Conservation (phyloP, 2,888 invertebrate species). For the Stramonita haemastoma region DNA sequence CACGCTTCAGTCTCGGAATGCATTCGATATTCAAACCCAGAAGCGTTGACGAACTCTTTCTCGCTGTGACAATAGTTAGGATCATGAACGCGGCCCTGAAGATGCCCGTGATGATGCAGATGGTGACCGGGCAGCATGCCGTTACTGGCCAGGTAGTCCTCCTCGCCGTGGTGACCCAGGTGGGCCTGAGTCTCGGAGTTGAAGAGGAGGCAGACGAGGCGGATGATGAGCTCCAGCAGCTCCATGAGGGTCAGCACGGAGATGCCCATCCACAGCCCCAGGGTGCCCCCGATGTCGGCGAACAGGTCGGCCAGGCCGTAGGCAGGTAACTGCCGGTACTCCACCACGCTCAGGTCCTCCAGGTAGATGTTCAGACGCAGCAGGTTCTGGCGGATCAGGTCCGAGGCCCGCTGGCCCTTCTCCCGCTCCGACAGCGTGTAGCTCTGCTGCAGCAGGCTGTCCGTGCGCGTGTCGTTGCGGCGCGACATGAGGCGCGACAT, state of each 20-base stretch:
- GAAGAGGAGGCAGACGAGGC: constrained; percentile 63
- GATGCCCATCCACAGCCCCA: constrained; percentile 74
- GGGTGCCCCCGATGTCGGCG: constrained; percentile 72
- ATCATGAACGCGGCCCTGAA: not conserved
- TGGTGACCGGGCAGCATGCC: constrained; percentile 6
- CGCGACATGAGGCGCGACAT: constrained; percentile 38
- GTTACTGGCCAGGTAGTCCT: constrained; percentile 21
- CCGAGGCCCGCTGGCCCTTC: constrained; percentile 59
- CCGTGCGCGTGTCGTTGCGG: constrained; percentile 44
- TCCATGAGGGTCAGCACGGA: constrained; percentile 73
- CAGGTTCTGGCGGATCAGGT: constrained; percentile 69
- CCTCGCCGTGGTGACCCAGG: constrained; percentile 34
- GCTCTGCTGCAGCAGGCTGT: constrained; percentile 47
- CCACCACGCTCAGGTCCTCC: constrained; percentile 71
- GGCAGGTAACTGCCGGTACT: constrained; percentile 68
- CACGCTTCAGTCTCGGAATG: not conserved
- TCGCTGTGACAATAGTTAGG: not conserved
- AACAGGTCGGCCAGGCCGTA: constrained; percentile 71
- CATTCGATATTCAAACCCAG: constrained; percentile 19
- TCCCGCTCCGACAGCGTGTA: constrained; percentile 47
- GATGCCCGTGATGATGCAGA: not conserved
- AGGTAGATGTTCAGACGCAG: constrained; percentile 71
- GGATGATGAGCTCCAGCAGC: constrained; percentile 64
- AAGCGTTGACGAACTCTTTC: constrained; percentile 22
- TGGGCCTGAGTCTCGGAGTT: constrained; percentile 61